phyloP scores from a whole-genome alignment of 2,113 vertebrate genomes.

The Nibea albiflora region DNA sequence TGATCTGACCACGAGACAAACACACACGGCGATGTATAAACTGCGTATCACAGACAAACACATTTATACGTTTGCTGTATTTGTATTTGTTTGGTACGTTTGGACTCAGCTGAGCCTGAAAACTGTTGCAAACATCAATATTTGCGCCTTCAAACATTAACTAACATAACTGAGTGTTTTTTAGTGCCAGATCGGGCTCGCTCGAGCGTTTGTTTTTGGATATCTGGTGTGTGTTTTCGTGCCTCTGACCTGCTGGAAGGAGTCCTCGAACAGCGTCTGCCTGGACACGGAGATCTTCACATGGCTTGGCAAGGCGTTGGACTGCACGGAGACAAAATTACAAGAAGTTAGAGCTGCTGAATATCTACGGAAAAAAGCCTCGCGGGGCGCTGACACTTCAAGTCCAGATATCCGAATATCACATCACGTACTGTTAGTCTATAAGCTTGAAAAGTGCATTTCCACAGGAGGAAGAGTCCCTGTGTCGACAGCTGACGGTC shows the following conservation, averaged over 20 bases:
- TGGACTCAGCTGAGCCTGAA: background rate
- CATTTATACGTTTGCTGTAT: background rate
- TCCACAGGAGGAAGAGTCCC: background rate
- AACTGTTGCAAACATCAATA: background rate
- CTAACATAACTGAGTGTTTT: background rate
- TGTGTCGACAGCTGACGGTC: no score
- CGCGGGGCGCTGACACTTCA: background rate
- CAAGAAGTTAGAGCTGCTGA: background rate
- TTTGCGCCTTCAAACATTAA: background rate
- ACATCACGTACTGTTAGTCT: background rate
- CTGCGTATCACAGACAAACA: background rate
- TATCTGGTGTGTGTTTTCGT: background rate
- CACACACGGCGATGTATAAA: no score
- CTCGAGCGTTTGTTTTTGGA: background rate
- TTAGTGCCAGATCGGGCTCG: background rate
- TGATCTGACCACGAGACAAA: constrained; percentile 86
- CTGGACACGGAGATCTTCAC: constrained; percentile 98
- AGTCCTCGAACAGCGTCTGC: constrained; percentile 97
- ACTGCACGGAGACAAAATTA: constrained; percentile 79
- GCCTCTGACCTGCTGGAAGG: constrained; percentile 93
- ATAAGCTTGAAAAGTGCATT: background rate
- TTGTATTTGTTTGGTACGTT: background rate
- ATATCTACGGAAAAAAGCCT: background rate
- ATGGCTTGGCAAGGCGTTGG: constrained; percentile 95
- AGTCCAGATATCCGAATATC: no score